Evolutionary conservation across 2,888 invertebrate genomes (phyloP).

Genomic region (Nebria salina): DNA sequence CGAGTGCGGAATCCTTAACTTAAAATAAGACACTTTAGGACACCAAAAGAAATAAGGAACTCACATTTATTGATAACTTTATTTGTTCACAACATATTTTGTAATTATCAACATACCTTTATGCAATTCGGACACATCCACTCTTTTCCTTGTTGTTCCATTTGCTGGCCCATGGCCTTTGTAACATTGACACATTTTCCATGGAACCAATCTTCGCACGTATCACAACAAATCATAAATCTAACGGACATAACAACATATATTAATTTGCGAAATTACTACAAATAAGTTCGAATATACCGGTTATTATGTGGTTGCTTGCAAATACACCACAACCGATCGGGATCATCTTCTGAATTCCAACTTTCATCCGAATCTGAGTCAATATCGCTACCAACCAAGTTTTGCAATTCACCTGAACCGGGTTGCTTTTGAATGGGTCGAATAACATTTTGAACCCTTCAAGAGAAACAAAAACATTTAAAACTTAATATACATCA

Average conservation of each 20-base stretch:
- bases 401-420: constrained; percentile 56
- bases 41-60: no score
- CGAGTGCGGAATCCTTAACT: no score
- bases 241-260: constrained; percentile 56
- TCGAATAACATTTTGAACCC: constrained; percentile 49
- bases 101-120: constrained; percentile 62
- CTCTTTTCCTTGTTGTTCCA: constrained; percentile 88
- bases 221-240: constrained; percentile 98
- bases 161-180: constrained; percentile 88
- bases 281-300: constrained; percentile 3
- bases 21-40: no score
- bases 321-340: constrained; percentile 94
- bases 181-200: constrained; percentile 97
- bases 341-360: constrained; percentile 91
- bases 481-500: neutral
- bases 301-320: constrained; percentile 91
- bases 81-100: neutral
- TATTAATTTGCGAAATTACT: neutral
- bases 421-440: constrained; percentile 56
- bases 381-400: constrained; percentile 65
- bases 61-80: no score
- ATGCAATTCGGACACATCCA: constrained; percentile 90
- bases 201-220: constrained; percentile 97
- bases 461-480: constrained; percentile 23
- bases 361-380: constrained; percentile 70